Conservation (phyloP, 2,888 invertebrate genomes). For the Papilio protenor region DNA sequence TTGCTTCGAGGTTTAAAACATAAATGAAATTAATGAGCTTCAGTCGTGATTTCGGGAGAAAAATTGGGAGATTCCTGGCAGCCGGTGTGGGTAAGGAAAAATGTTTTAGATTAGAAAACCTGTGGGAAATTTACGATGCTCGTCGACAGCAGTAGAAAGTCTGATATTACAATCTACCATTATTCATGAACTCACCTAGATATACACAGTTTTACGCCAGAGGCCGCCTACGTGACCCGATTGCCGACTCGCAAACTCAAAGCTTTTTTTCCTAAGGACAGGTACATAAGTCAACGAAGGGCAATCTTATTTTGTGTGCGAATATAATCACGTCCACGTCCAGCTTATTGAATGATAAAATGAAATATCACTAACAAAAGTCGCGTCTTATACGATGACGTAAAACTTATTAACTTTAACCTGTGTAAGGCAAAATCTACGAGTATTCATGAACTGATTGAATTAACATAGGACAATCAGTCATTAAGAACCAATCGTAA, state of each 20-base stretch:
- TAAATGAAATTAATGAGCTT: constrained; percentile 46
- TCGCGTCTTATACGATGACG: not conserved
- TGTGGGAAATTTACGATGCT: constrained; percentile 47
- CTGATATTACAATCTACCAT: constrained; percentile 49
- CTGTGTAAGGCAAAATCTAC: not conserved
- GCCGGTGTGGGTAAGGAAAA: constrained; percentile 35
- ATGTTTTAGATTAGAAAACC: constrained; percentile 47
- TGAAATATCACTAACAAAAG: not conserved
- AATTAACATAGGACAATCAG: not conserved
- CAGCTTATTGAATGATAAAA: constrained; percentile 37
- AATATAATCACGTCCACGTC: constrained; percentile 39
- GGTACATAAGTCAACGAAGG: constrained; percentile 40
- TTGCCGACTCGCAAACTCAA: constrained; percentile 44
- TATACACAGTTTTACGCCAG: constrained; percentile 55
- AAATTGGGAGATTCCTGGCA: constrained; percentile 38
- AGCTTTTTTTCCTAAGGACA: constrained; percentile 38
- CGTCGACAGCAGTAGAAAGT: constrained; percentile 44
- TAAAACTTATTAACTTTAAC: not conserved
- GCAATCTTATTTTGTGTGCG: constrained; percentile 36
- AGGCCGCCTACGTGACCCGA: constrained; percentile 55
- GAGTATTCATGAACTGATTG: not conserved
- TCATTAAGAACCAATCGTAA: not conserved
- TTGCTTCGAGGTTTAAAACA: constrained; percentile 35
- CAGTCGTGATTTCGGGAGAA: constrained; percentile 44
- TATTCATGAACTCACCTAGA: constrained; percentile 57